Evolutionary conservation across 35 echinoderm and acorn worm species (phyloP).

Genomic region (Apostichopus japonicus): DNA sequence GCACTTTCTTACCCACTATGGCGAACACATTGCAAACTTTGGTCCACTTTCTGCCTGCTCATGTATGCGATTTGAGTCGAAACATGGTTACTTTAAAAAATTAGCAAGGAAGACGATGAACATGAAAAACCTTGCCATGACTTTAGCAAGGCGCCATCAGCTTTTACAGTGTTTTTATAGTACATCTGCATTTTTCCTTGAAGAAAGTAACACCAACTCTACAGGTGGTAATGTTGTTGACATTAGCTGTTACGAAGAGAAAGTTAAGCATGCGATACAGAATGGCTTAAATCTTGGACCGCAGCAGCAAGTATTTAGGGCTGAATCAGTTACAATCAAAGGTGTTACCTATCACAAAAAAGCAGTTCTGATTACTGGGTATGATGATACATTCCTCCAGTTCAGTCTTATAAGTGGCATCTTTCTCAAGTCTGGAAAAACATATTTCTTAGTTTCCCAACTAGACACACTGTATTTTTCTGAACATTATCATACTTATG

Average conservation of each 20-base stretch:
- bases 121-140: constrained; percentile 26
- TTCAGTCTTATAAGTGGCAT: not conserved
- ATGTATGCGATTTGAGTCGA: constrained; percentile 9
- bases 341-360: not conserved
- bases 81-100: constrained; percentile 43
- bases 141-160: constrained; percentile 36
- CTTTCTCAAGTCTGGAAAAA: not conserved
- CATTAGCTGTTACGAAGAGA: not conserved
- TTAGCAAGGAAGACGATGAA: constrained; percentile 35
- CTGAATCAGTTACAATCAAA: not conserved
- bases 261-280: not conserved
- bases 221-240: constrained; percentile 15
- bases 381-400: not conserved
- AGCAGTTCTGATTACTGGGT: not conserved
- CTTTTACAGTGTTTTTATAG: constrained; percentile 13
- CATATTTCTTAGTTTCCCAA: not conserved
- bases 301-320: not conserved
- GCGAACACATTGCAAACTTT: constrained; percentile 42
- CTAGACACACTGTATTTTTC: constrained; percentile 15
- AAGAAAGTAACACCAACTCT: not conserved
- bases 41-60: constrained; percentile 26
- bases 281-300: not conserved
- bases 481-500: constrained; percentile 16
- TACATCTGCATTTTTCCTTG: not conserved
- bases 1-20: constrained; percentile 42